Base-by-base conservation (phyloP, 2,888 invertebrate genomes). In the Epinotia demarniana region DNA sequence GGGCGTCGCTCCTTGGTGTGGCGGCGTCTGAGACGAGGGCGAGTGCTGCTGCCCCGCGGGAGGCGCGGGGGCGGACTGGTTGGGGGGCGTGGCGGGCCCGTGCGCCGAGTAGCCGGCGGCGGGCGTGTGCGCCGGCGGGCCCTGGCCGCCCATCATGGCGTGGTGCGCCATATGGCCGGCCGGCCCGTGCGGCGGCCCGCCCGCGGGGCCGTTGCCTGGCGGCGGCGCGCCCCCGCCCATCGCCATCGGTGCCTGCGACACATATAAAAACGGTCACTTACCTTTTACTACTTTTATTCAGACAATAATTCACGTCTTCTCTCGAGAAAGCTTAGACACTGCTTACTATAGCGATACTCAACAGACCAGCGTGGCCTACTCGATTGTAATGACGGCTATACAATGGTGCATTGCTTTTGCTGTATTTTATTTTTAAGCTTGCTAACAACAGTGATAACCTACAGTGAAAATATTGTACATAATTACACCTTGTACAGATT, bases 211-310 rank as follows among this genome's bases (percentile, higher is more conserved):
- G 75, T 92, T 92, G 16, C 93, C 92, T 0, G 91, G 80, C 4
- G 85, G 82, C 1, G 86, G 89, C 2, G 92, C 91, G 4, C 91
- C 92, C 23, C 91, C 92, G 3, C 90, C 89, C 92, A 93, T 89
- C 12, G 95, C 90, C 77, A 95, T 91, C 3, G 91, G 88, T 23
- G 84, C 89, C 92, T 92, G 79, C 12, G 79, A 79, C 66, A 64
- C 71, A 66, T 16, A 49, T 62, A 70, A 77, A 43, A 19, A 9
- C 18, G 8, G 57, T 19, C 33, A 67, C 16, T 19, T 43, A 63
- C 18, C 46, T 27, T 27, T 27, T 27, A 27, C 23, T 27, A 27
- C 23, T 27, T 11, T 55, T 55, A 2, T 6, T 55, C 9, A 55
- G 0, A 12, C n/a, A 19, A 5, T 18, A 55, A 55, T 55, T 19